These are phyloP conservation scores for Xenentodon cancila DNA, from an alignment of 2,797 vertebrate species.

Conservation along the genomic window DNA sequence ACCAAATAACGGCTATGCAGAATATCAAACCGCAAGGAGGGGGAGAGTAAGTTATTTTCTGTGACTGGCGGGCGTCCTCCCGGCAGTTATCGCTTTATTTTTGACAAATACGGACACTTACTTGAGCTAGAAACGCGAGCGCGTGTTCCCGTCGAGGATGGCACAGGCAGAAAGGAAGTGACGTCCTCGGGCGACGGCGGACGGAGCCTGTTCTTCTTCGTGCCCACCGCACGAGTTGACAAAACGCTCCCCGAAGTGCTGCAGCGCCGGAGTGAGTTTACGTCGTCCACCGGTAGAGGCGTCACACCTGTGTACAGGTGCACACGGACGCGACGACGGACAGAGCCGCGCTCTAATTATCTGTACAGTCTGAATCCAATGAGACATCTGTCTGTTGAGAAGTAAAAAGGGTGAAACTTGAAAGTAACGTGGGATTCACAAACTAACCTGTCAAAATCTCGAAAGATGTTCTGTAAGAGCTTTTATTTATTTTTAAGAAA, in stretches of 20 bases:
- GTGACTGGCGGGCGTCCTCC: fast-evolving
- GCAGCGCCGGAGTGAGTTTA: slow-evolving; percentile 24
- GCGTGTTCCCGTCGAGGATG: slow-evolving; percentile 70
- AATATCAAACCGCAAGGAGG: fast-evolving
- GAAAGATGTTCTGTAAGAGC: too few relatives aligned
- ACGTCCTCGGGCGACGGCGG: slow-evolving; percentile 20
- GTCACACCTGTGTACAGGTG: too few relatives aligned
- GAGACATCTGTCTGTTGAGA: too few relatives aligned
- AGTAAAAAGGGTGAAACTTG: too few relatives aligned
- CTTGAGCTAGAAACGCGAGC: slow-evolving; percentile 61
- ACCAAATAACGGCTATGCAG: fast-evolving
- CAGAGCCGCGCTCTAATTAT: too few relatives aligned
- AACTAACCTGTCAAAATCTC: too few relatives aligned
- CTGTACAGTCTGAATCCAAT: too few relatives aligned
- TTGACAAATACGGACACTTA: slow-evolving; percentile 58
- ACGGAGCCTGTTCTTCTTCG: slow-evolving; percentile 60
- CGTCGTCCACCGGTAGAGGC: background rate
- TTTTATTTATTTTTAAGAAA: too few relatives aligned
- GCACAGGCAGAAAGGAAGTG: slow-evolving; percentile 76
- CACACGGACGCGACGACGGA: too few relatives aligned
- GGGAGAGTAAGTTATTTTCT: background rate
- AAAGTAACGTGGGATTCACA: too few relatives aligned
- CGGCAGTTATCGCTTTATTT: background rate
- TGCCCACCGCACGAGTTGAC: too few relatives aligned
- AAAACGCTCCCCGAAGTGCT: background rate